Evolutionary conservation across 2,797 vertebrate species (phyloP), one percentile per base, ranked within the genome.

Genomic region (Gobio occitaniae): DNA sequence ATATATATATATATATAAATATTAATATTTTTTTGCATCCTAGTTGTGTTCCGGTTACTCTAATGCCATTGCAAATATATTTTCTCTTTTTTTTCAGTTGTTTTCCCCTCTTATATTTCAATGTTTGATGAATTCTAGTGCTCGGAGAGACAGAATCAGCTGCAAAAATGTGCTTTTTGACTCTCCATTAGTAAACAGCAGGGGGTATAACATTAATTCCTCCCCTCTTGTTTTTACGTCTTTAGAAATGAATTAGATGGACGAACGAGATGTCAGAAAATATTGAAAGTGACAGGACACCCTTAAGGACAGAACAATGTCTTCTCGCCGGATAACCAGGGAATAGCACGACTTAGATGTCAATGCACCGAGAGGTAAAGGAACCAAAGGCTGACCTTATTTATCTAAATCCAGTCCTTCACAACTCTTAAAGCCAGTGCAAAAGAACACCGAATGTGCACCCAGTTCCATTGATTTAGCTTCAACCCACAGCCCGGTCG

Each of bases 281-380:
- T 38, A 84, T 84, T 86, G 36, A 83, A 82, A 83, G 84, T 88
- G 82, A 86, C 77, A 80, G 83, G 52, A 82, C 65, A 38, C 80
- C 87, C 71, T 80, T 72, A 82, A 81, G 87, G 87, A 80, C 48
- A 75, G 66, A 76, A 63, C 79, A 61, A 70, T 76, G 80, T 76
- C 44, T 78, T 78, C 54, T 63, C 74, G n/a, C 71, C 36, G 2
- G 59, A 74, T 61, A 48, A 78, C 50, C 68, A 41, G 68, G 76
- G 68, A 84, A 72, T 84, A 72, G 41, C 25, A 41, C 17, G 50
- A 75, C 17, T 21, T 41, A 19, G 65, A 56, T 38, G 41, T 63
- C 75, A 50, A 19, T 63, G 54, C 54, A 63, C 9, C 12, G 25
- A 38, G 38, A 59, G 25, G 19, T 56, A 61, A 36, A 56, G 25